A percentile compares a stretch with the other conserved stretches of the same genome.
Conservation (phyloP, 2,888 invertebrate species). For the Nomada goodeniana region DNA sequence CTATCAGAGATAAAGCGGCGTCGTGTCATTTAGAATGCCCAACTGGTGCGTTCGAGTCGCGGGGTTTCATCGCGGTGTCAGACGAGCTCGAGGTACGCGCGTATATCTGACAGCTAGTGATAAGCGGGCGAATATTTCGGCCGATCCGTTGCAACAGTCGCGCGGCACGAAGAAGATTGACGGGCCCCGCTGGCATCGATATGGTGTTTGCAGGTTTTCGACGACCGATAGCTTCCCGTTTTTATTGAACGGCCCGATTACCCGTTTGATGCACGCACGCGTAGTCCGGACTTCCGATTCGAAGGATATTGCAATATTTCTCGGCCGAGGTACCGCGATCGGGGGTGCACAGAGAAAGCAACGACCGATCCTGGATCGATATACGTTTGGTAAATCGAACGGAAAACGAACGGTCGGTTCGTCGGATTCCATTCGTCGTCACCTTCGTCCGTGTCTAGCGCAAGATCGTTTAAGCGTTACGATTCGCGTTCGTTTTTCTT, state of each 20-base stretch:
- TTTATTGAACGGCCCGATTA: not conserved
- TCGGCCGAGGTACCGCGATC: too few relatives aligned
- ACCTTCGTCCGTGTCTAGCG: not conserved
- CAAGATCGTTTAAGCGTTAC: constrained; percentile 27
- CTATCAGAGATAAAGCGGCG: not conserved
- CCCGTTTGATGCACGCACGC: too few relatives aligned
- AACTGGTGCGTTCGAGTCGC: not conserved
- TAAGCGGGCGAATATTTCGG: constrained; percentile 13
- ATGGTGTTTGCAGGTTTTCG: not conserved
- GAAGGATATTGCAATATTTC: too few relatives aligned
- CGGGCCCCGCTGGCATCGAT: not conserved
- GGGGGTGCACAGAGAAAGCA: not conserved
- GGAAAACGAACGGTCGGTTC: constrained; percentile 7
- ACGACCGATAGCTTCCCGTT: not conserved
- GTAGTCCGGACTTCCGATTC: too few relatives aligned
- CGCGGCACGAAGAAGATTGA: not conserved
- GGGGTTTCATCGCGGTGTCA: constrained; percentile 1
- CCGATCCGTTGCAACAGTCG: not conserved
- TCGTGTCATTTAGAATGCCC: not conserved
- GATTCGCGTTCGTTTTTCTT: constrained; percentile 25
- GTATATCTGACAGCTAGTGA: not conserved
- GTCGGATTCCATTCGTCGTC: not conserved
- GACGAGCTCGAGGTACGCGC: not conserved
- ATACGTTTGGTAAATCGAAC: too few relatives aligned
- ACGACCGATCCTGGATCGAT: not conserved